Evolutionary conservation across 1,140 invertebrate species (phyloP).

Genomic region (Drosophila tropicalis): DNA sequence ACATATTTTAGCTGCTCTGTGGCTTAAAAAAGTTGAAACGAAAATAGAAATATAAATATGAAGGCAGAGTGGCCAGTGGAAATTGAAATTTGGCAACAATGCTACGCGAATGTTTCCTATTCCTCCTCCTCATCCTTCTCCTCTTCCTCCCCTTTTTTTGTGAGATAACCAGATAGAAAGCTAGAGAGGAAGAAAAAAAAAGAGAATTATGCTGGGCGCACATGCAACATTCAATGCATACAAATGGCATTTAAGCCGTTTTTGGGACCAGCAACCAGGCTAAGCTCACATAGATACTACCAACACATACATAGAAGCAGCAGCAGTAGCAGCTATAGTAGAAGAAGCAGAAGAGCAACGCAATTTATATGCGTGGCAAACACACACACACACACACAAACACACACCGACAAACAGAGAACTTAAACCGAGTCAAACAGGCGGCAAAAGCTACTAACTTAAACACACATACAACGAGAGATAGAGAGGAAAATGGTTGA

Average conservation of each 20-base stretch:
- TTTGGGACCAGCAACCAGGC: slow-evolving; percentile 48
- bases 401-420: slow-evolving; percentile 20
- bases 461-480: slow-evolving; percentile 38
- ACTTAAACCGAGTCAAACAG: slow-evolving; percentile 75
- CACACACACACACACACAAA: slow-evolving; percentile 32
- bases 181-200: neutral
- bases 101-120: slow-evolving; percentile 47
- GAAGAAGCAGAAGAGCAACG: slow-evolving; percentile 32
- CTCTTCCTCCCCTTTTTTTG: neutral
- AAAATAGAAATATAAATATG: slow-evolving; percentile 33
- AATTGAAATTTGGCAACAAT: slow-evolving; percentile 68
- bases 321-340: neutral
- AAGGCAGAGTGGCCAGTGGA: slow-evolving; percentile 61
- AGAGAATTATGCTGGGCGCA: slow-evolving; percentile 39
- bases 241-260: slow-evolving; percentile 81
- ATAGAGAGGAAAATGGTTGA: neutral
- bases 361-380: slow-evolving; percentile 70
- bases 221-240: slow-evolving; percentile 82
- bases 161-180: slow-evolving; percentile 11
- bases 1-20: slow-evolving; percentile 73
- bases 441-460: slow-evolving; percentile 79
- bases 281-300: slow-evolving; percentile 47
- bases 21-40: slow-evolving; percentile 60
- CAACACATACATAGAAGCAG: slow-evolving; percentile 19
- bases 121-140: neutral